Percentiles rank a stretch among this genome's conserved stretches.
These are phyloP conservation scores for Nerophis ophidion DNA, from an alignment of 2,113 vertebrate genomes.

Conservation along the genomic window DNA sequence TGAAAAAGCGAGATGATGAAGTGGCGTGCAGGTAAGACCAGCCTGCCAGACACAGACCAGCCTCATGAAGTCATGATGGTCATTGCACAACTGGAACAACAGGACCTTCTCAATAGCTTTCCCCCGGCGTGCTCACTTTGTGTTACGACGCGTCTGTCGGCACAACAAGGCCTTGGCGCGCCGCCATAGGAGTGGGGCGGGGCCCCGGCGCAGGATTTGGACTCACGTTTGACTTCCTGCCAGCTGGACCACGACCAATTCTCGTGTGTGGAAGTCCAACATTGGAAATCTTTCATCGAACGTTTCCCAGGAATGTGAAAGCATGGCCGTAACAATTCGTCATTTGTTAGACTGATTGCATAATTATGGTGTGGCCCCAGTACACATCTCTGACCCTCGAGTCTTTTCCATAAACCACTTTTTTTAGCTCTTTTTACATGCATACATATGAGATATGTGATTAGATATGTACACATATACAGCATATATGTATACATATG, in stretches of 20 bases:
- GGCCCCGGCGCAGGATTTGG: background rate
- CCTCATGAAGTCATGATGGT: too few species aligned
- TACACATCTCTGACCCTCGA: too few species aligned
- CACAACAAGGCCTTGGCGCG: constrained; percentile 3
- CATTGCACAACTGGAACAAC: background rate
- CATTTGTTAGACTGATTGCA: too few species aligned
- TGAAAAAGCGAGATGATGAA: background rate
- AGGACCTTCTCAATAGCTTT: background rate
- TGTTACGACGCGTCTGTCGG: background rate
- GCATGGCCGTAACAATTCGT: too few species aligned
- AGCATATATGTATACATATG: too few species aligned
- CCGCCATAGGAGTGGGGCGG: background rate
- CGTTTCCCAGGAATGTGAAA: background rate
- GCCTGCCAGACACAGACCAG: too few species aligned
- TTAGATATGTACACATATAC: too few species aligned
- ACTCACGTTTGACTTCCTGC: constrained; percentile 1
- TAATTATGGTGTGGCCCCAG: too few species aligned
- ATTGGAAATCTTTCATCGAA: background rate
- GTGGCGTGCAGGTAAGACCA: too few species aligned
- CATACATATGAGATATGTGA: too few species aligned
- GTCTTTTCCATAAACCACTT: too few species aligned
- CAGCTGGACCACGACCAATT: background rate
- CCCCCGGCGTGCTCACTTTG: background rate
- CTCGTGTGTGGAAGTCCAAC: background rate
- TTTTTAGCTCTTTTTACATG: too few species aligned